These are phyloP conservation scores for Alitta virens DNA, from an alignment of 2,888 invertebrate genomes.

Conservation along the genomic window DNA sequence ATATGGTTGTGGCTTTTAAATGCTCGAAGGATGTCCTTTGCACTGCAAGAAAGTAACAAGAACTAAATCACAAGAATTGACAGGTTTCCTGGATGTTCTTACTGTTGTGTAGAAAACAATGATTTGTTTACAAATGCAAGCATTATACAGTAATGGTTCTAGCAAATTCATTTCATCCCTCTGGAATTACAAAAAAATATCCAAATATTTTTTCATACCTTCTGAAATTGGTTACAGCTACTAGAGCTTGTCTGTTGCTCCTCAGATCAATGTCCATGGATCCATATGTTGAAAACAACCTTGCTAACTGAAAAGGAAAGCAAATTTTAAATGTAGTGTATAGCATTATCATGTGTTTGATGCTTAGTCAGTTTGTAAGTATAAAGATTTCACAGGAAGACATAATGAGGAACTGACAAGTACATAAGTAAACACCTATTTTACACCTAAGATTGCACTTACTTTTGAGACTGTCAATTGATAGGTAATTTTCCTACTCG, in stretches of 20 bases:
- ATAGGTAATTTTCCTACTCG: background rate
- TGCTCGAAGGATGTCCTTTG: background rate
- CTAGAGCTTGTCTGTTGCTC: background rate
- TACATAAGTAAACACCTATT: background rate
- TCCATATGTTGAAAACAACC: slow-evolving; percentile 6
- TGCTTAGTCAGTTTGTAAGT: background rate
- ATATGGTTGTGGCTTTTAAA: background rate
- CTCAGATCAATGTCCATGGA: slow-evolving; percentile 8
- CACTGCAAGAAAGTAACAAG: background rate
- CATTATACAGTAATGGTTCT: too few relatives aligned
- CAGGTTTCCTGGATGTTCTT: too few relatives aligned
- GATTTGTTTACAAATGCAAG: too few relatives aligned
- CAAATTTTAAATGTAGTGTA: background rate
- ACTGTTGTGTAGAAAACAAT: too few relatives aligned
- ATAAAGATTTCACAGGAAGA: too few relatives aligned
- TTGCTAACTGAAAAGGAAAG: slow-evolving; percentile 3
- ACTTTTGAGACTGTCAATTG: background rate
- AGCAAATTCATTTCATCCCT: too few relatives aligned
- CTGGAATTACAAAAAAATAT: background rate
- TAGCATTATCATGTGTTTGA: background rate
- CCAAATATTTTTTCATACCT: slow-evolving; percentile 1
- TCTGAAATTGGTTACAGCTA: slow-evolving; percentile 5
- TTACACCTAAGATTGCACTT: background rate
- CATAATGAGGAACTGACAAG: too few relatives aligned
- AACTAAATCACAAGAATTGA: too few relatives aligned